Evolutionary conservation across 1,140 invertebrate genomes (phyloP).

Genomic region (Drosophila mauritiana): DNA sequence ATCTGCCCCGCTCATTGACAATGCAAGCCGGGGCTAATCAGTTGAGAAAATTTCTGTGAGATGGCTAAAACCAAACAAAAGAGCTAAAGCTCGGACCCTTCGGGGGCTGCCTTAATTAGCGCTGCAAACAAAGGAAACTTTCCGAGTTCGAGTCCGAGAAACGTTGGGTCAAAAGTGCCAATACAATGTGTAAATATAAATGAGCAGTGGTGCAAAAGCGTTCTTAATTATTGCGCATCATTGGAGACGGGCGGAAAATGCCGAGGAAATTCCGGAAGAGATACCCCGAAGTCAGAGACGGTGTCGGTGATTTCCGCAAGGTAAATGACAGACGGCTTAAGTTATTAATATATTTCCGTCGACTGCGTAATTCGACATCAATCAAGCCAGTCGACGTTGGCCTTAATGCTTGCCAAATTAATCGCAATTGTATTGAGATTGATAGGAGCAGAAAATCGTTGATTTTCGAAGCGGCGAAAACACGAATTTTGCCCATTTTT

Average conservation of each 20-base stretch:
- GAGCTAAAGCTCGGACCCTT: constrained; percentile 55
- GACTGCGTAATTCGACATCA: constrained; percentile 45
- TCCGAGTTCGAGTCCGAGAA: constrained; percentile 32
- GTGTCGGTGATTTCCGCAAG: constrained; percentile 43
- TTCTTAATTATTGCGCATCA: constrained; percentile 67
- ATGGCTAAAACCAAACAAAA: constrained; percentile 59
- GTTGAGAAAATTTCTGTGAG: constrained; percentile 71
- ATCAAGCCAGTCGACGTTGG: constrained; percentile 50
- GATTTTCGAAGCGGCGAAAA: not conserved
- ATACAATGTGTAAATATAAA: constrained; percentile 77
- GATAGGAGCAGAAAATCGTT: constrained; percentile 35
- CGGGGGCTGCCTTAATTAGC: constrained; percentile 73
- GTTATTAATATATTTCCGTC: constrained; percentile 61
- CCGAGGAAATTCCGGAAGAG: constrained; percentile 25
- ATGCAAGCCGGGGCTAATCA: constrained; percentile 73
- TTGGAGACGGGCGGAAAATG: constrained; percentile 21
- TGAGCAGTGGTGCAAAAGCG: constrained; percentile 31
- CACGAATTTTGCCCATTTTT: constrained; percentile 23
- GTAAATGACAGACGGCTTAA: constrained; percentile 59
- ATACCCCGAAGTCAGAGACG: constrained; percentile 10
- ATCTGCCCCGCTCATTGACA: constrained; percentile 54
- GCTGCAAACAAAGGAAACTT: constrained; percentile 62
- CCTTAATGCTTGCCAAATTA: constrained; percentile 55
- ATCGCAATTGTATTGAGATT: constrained; percentile 69
- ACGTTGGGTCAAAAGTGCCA: constrained; percentile 70